Evolutionary conservation across 2,888 invertebrate genomes (phyloP).

Genomic region (Steinernema carpocapsae): DNA sequence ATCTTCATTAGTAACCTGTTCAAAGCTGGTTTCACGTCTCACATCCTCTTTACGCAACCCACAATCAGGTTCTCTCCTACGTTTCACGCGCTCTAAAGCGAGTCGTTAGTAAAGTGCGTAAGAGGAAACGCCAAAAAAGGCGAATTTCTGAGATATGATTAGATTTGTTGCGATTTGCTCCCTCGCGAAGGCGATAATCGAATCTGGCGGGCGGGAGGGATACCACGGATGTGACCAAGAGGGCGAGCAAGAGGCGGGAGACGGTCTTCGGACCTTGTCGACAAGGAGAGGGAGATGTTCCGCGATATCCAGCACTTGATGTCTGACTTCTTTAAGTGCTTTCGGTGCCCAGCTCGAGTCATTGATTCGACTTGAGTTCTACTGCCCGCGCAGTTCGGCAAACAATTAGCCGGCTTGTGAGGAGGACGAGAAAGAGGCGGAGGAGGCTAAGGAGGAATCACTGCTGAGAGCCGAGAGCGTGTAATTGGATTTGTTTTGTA

Average conservation of each 20-base stretch:
- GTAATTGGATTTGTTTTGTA: too few species aligned
- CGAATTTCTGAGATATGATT: constrained; percentile 1
- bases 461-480: too few species aligned
- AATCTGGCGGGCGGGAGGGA: neutral
- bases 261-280: neutral
- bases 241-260: neutral
- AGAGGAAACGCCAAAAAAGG: constrained; percentile 18
- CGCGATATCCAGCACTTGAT: constrained; percentile 15
- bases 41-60: too few species aligned
- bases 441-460: too few species aligned
- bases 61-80: too few species aligned
- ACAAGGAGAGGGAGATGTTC: neutral
- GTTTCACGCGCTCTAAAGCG: neutral
- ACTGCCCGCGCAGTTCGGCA: neutral
- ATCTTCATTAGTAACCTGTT: neutral
- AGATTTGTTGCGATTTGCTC: constrained; percentile 20
- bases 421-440: too few species aligned
- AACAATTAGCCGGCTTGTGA: constrained; percentile 3
- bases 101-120: neutral
- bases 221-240: too few species aligned
- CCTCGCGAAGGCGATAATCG: neutral
- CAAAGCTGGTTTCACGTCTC: neutral
- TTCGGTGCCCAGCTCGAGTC: neutral
- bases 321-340: constrained; percentile 20
- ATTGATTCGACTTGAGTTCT: constrained; percentile 16